Evolutionary conservation across 2,888 invertebrate genomes (phyloP).

Genomic region (Thelaira solivaga): DNA sequence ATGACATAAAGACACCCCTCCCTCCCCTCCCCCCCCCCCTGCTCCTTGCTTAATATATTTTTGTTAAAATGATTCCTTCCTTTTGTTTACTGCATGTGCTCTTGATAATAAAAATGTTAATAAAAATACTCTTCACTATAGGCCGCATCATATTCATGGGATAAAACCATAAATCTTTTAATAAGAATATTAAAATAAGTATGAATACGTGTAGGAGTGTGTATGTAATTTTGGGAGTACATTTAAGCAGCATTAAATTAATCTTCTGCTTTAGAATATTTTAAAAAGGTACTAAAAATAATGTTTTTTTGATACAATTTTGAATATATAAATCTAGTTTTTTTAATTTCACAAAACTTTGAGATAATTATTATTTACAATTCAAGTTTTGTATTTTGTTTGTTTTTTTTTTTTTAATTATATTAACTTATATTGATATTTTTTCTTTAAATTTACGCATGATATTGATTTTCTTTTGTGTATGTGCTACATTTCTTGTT

Average conservation of each 20-base stretch:
- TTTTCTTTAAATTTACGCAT: constrained; percentile 50
- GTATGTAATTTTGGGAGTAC: constrained; percentile 64
- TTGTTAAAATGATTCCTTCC: neutral
- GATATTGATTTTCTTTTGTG: constrained; percentile 62
- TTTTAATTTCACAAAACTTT: neutral
- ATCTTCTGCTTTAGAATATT: constrained; percentile 20
- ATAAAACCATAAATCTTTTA: constrained; percentile 39
- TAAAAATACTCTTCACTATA: constrained; percentile 33
- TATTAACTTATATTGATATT: constrained; percentile 26
- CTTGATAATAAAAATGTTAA: constrained; percentile 40
- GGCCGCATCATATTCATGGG: neutral
- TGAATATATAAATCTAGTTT: neutral
- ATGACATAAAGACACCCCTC: constrained; percentile 19
- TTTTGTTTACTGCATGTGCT: neutral
- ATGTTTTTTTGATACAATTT: constrained; percentile 7
- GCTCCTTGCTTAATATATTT: neutral
- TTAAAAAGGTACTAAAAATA: constrained; percentile 24
- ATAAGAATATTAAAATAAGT: constrained; percentile 18
- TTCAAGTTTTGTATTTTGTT: neutral
- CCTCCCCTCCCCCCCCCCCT: neutral
- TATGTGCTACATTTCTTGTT: neutral
- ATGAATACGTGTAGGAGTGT: constrained; percentile 15
- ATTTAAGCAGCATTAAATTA: constrained; percentile 64
- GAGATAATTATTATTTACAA: neutral
- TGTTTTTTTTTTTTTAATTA: neutral